Conservation (phyloP, 2,797 vertebrate genomes). For the Sebastes glaucus region DNA sequence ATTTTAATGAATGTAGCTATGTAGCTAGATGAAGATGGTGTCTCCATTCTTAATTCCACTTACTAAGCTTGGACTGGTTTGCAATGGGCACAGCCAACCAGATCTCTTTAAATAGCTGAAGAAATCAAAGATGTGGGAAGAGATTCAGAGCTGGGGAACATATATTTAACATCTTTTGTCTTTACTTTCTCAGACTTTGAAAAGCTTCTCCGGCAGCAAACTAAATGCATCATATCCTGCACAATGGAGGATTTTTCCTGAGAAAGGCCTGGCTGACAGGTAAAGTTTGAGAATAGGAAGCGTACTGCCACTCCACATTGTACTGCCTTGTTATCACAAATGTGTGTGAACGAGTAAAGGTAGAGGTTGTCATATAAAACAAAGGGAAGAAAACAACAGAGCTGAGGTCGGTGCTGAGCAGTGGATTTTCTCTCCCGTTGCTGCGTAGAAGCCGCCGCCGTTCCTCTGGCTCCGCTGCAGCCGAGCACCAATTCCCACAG, state of each 20-base stretch:
- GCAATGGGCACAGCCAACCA: neutral
- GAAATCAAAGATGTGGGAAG: neutral
- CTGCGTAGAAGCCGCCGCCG: neutral
- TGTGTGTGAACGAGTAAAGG: neutral
- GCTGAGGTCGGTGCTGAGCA: constrained; percentile 25
- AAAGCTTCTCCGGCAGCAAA: neutral
- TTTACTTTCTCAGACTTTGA: neutral
- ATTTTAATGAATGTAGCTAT: neutral
- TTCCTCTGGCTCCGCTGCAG: constrained; percentile 45
- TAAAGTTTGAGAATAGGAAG: neutral
- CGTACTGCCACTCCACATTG: too few species aligned
- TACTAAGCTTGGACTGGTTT: neutral
- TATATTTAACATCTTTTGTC: neutral
- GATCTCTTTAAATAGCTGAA: neutral
- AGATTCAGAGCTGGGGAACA: neutral
- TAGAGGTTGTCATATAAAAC: neutral
- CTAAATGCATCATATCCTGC: neutral
- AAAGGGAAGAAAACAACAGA: neutral
- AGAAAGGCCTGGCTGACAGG: neutral
- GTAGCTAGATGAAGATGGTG: neutral
- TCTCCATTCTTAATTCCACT: neutral
- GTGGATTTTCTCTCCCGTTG: constrained; percentile 14
- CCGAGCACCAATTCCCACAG: constrained; percentile 53
- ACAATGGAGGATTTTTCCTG: neutral
- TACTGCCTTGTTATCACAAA: neutral